phyloP scores from a whole-genome alignment of 2,797 vertebrate genomes.

The Brachyalestes nurse region DNA sequence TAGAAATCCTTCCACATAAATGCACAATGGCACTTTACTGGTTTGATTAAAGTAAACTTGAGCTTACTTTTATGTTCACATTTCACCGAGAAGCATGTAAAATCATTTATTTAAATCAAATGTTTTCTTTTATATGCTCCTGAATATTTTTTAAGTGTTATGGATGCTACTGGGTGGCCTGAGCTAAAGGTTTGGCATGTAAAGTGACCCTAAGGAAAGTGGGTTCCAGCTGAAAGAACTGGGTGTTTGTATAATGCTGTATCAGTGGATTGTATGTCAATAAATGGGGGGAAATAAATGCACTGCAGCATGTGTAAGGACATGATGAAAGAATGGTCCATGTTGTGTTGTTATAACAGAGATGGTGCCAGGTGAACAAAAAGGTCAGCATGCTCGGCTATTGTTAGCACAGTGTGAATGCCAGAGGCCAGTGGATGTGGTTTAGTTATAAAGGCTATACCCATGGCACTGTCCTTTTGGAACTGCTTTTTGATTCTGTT shows the following conservation, averaged over 20 bases:
- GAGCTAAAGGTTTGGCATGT: too few relatives aligned
- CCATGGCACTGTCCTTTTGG: neutral
- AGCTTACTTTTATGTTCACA: too few relatives aligned
- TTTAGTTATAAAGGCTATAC: neutral
- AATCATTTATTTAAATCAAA: too few relatives aligned
- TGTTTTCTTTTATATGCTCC: too few relatives aligned
- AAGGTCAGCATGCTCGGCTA: slow-evolving; percentile 39
- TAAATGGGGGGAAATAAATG: too few relatives aligned
- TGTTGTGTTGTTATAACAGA: neutral
- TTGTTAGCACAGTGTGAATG: slow-evolving; percentile 45
- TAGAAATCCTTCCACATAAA: too few relatives aligned
- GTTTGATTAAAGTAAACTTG: too few relatives aligned
- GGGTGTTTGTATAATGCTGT: neutral
- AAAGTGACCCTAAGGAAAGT: too few relatives aligned
- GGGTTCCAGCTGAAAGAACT: neutral
- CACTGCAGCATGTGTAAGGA: neutral
- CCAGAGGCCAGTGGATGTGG: slow-evolving; percentile 7
- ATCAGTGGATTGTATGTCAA: neutral
- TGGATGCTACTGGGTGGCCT: neutral
- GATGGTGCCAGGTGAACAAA: slow-evolving; percentile 19
- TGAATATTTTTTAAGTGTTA: too few relatives aligned
- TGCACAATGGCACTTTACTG: too few relatives aligned
- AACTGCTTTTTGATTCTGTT: neutral
- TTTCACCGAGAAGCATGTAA: too few relatives aligned
- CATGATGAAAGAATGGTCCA: neutral